Evolutionary conservation across 64 coral and sea anemone genomes (phyloP).

Genomic region (Stichodactyla mertensii): DNA sequence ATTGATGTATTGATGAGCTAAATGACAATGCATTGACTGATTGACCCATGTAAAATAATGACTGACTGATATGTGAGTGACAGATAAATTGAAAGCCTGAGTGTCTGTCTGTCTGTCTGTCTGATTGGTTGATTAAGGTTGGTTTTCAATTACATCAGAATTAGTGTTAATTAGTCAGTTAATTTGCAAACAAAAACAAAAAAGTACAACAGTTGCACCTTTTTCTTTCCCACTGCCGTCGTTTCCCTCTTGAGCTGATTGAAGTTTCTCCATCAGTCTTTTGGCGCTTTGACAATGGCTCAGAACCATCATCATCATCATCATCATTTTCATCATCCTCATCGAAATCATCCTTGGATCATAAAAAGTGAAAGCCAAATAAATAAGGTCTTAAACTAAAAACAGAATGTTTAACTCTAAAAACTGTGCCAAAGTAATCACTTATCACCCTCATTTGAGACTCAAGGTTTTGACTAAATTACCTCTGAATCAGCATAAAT

Average conservation of each 20-base stretch:
- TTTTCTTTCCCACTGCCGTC: conserved; percentile 26
- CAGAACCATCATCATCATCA: conserved; percentile 50
- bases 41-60: no score
- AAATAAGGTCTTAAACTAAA: background rate
- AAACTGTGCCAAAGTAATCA: background rate
- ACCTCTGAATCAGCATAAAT: conserved; percentile 97
- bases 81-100: no score
- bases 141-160: no score
- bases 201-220: background rate
- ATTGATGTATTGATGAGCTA: no score
- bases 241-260: conserved; percentile 7
- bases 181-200: background rate
- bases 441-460: background rate
- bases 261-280: conserved; percentile 40
- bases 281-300: conserved; percentile 67
- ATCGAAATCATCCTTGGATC: conserved; percentile 70
- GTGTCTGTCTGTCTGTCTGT: no score
- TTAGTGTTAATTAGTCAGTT: no score
- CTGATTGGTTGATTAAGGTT: no score
- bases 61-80: no score
- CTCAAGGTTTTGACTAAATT: background rate
- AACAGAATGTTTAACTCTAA: background rate
- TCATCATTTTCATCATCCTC: conserved; percentile 54
- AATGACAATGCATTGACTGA: no score
- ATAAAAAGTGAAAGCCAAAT: background rate